Conservation (phyloP, 2,113 vertebrate species). For the Spea bombifrons region DNA sequence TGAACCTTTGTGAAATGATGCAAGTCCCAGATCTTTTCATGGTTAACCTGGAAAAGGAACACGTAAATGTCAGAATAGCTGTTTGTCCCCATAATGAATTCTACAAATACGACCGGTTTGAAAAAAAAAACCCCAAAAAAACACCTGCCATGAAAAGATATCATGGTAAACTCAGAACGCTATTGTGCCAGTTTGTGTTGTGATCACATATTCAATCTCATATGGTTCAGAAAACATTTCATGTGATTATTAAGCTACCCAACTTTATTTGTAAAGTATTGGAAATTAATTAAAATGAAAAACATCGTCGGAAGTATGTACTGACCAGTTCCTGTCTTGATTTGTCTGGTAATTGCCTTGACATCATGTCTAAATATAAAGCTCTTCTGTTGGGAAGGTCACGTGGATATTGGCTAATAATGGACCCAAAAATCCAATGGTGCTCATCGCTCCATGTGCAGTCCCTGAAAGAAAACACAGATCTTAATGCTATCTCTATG, state of each 20-base stretch:
- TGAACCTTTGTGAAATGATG: slow-evolving; percentile 66
- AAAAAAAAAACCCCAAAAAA: too few species aligned
- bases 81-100: too few species aligned
- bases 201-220: too few species aligned
- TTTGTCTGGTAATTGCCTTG: slow-evolving; percentile 76
- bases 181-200: too few species aligned
- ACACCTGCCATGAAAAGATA: too few species aligned
- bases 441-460: slow-evolving; percentile 77
- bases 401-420: slow-evolving; percentile 72
- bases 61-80: too few species aligned
- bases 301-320: slow-evolving; percentile 11
- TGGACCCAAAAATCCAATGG: slow-evolving; percentile 72
- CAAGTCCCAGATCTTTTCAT: slow-evolving; percentile 70
- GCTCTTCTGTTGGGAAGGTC: slow-evolving; percentile 69
- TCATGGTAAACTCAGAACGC: too few species aligned
- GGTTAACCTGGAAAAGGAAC: slow-evolving; percentile 62
- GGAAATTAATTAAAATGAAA: too few species aligned
- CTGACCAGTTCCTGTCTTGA: slow-evolving; percentile 81
- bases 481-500: background rate
- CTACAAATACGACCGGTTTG: too few species aligned
- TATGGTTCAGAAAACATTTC: too few species aligned
- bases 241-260: too few species aligned
- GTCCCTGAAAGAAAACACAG: slow-evolving; percentile 61
- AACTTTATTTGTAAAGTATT: too few species aligned
- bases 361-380: slow-evolving; percentile 80